Evolutionary conservation across 2,888 invertebrate species (phyloP).

Genomic region (Nephrocerus scutellatus): DNA sequence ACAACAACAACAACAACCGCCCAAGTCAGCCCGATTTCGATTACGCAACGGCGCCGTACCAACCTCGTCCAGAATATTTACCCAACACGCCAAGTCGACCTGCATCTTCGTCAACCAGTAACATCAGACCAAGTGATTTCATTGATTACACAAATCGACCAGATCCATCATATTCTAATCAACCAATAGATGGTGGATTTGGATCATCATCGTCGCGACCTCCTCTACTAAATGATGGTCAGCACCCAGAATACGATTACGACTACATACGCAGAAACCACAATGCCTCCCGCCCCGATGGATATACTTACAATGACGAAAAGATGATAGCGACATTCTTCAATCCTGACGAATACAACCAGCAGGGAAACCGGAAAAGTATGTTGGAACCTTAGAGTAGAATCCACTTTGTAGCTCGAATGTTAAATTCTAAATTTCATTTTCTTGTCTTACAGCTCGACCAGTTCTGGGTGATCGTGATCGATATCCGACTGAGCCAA

Average conservation of each 20-base stretch:
- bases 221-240: constrained; percentile 21
- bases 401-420: background rate
- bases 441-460: constrained; percentile 25
- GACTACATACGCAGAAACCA: constrained; percentile 28
- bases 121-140: constrained; percentile 21
- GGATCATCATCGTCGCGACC: constrained; percentile 25
- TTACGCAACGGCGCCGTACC: constrained; percentile 24
- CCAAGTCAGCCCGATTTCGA: constrained; percentile 21
- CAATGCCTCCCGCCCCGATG: constrained; percentile 23
- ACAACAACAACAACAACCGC: constrained; percentile 12
- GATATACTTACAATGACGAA: constrained; percentile 35
- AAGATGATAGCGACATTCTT: constrained; percentile 45
- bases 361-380: constrained; percentile 37
- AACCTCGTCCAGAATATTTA: constrained; percentile 27
- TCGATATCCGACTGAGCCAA: constrained; percentile 31
- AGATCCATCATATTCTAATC: constrained; percentile 30
- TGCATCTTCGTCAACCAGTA: background rate
- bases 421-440: background rate
- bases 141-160: constrained; percentile 40
- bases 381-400: no score
- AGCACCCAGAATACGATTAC: constrained; percentile 24
- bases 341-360: constrained; percentile 46
- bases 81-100: constrained; percentile 1
- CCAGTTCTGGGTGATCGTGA: constrained; percentile 25
- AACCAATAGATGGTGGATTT: constrained; percentile 11